Evolutionary conservation across 2,888 invertebrate species (phyloP).

Genomic region (Geophilus truncorum): DNA sequence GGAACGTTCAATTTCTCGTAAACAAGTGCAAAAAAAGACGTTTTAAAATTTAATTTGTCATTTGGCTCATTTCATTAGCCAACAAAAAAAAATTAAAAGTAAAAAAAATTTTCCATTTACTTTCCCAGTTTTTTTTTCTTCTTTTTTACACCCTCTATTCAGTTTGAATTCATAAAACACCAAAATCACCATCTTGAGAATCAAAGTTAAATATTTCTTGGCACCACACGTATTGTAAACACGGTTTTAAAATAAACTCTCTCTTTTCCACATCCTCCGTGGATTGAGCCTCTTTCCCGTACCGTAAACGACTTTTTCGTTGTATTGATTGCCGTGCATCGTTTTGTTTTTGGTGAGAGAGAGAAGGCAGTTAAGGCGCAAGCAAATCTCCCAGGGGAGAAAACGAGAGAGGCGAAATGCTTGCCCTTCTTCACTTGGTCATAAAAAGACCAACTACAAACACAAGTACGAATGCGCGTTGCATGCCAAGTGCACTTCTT

Average conservation of each 20-base stretch:
- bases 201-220: neutral
- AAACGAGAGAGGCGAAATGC: neutral
- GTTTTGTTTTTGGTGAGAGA: slow-evolving; percentile 23
- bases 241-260: neutral
- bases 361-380: slow-evolving; percentile 8
- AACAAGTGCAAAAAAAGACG: no score
- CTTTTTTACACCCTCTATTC: no score
- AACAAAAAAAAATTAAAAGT: no score
- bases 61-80: no score
- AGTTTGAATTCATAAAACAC: neutral
- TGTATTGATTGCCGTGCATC: slow-evolving; percentile 20
- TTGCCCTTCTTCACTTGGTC: slow-evolving; percentile 24
- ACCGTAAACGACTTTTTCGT: slow-evolving; percentile 4
- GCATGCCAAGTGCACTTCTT: slow-evolving; percentile 3
- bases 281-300: neutral
- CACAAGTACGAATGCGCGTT: neutral
- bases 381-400: slow-evolving; percentile 11
- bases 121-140: no score
- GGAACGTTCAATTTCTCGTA: no score
- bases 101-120: no score
- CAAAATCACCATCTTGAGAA: neutral
- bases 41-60: no score
- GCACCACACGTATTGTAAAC: neutral
- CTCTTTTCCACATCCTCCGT: neutral
- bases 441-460: slow-evolving; percentile 27